Evolutionary conservation across 2,113 vertebrate species (phyloP), one percentile per base, ranked within the genome.

Genomic region (Parotia lawesii): DNA sequence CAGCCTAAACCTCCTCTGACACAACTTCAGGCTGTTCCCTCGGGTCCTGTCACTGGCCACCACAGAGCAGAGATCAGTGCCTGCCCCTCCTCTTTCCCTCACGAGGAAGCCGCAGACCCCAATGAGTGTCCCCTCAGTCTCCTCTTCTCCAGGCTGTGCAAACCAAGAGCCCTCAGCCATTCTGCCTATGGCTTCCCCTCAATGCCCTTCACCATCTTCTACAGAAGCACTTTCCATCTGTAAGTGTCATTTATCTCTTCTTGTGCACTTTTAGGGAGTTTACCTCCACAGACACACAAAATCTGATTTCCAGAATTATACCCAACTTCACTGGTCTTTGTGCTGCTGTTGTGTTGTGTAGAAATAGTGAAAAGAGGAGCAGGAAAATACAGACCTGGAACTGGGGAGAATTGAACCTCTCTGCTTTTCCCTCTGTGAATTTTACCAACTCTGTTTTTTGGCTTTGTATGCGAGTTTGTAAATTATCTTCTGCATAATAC

Each of bases 301-400:
- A 12, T 37, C 12, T 38, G 22, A 48, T 73, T 90, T 93, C 13
- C 20, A 54, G 24, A 61, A 57, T 29, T 40, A 42, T 5, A 35
- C 5, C 21, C 5, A 9, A 10, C 37, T 29, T 51, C 40, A 21
- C 17, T 53, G 40, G 5, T n/a, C 6, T 79, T 45, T 0, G 0
- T n/a, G 15, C 2, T 87, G 8, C 6, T 27, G 0, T 2, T 27
- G 9, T 44, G 4, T 29, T 19, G 12, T 6, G 20, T 11, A 45
- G 31, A 77, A 87, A 69, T 10, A 4, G 3, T 45, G 25, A 75
- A 81, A 66, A 89, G 10, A 82, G 54, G 47, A 54, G 12, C 18
- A 75, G 28, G 28, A 48, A 82, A 79, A 61, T 7, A 29, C 2
- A 17, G 35, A 40, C 5, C 16, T 27, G 12, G 17, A 44, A 23